A percentile compares a stretch with the other conserved stretches of the same genome.
Conservation (phyloP, 2,113 vertebrate species). For the Danionella cerebrum region DNA sequence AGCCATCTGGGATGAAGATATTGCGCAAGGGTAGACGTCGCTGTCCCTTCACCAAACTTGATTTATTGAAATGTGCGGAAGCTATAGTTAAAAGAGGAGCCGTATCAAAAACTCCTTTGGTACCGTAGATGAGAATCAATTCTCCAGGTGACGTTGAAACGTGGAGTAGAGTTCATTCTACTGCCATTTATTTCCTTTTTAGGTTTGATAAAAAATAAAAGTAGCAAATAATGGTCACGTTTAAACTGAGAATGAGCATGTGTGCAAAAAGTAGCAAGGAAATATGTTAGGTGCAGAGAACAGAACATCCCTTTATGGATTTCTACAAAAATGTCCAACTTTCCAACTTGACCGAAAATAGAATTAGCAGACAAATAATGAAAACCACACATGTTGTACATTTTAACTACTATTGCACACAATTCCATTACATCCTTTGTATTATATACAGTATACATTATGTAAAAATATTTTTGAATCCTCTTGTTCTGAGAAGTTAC, state of each 20-base stretch:
- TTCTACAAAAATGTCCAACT: background rate
- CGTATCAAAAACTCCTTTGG: background rate
- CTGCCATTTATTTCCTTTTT: slow-evolving; percentile 6
- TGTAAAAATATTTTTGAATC: too few relatives aligned
- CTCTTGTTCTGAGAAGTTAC: too few relatives aligned
- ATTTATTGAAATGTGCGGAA: slow-evolving; percentile 32
- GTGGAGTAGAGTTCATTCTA: background rate
- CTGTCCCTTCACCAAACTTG: slow-evolving; percentile 31
- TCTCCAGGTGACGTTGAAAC: background rate
- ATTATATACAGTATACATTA: too few relatives aligned
- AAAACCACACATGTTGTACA: too few relatives aligned
- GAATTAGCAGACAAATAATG: too few relatives aligned
- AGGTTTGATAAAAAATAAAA: background rate
- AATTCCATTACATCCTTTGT: too few relatives aligned
- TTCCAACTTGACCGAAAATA: too few relatives aligned
- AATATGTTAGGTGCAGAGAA: too few relatives aligned
- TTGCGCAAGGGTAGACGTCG: slow-evolving; percentile 14
- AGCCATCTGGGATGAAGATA: slow-evolving; percentile 29
- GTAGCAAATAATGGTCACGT: background rate
- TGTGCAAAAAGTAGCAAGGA: background rate
- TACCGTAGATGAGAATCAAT: slow-evolving; percentile 16
- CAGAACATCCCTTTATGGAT: too few relatives aligned
- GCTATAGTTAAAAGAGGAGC: slow-evolving; percentile 16
- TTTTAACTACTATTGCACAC: too few relatives aligned
- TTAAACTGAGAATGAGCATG: background rate